phyloP scores from a whole-genome alignment of 2,797 vertebrate species.

The Rhinatrema bivittatum region DNA sequence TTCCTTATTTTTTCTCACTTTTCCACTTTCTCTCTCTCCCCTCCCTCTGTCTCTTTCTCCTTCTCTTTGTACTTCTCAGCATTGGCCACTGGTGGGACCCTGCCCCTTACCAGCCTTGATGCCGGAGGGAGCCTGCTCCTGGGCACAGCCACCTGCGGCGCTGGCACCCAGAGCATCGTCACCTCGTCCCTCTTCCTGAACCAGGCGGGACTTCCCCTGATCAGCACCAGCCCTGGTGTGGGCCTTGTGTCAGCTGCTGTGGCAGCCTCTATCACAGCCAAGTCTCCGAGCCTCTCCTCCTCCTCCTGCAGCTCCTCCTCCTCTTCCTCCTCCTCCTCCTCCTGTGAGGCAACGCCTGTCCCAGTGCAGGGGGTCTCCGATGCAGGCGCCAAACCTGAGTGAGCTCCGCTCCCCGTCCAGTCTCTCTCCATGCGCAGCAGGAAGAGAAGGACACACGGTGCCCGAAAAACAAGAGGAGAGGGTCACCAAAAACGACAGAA shows the following conservation, averaged over 20 bases:
- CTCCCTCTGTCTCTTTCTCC: background rate
- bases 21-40: background rate
- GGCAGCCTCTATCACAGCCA: slow-evolving; percentile 57
- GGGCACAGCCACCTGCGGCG: slow-evolving; percentile 61
- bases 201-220: slow-evolving; percentile 77
- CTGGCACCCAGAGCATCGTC: slow-evolving; percentile 59
- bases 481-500: slow-evolving; percentile 32
- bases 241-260: slow-evolving; percentile 68
- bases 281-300: slow-evolving; percentile 62
- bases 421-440: slow-evolving; percentile 27
- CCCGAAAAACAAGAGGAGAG: slow-evolving; percentile 41
- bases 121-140: slow-evolving; percentile 74
- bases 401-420: slow-evolving; percentile 28
- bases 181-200: slow-evolving; percentile 84
- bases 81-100: slow-evolving; percentile 90
- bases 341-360: slow-evolving; percentile 67
- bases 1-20: background rate
- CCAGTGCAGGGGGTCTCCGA: slow-evolving; percentile 41
- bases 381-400: slow-evolving; percentile 70
- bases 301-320: slow-evolving; percentile 68
- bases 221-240: slow-evolving; percentile 63
- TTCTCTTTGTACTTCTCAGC: slow-evolving; percentile 49
- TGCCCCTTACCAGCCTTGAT: slow-evolving; percentile 91
- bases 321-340: slow-evolving; percentile 58
- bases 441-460: slow-evolving; percentile 44